Percentiles rank a stretch among this genome's conserved stretches.
phyloP scores from a whole-genome alignment of 2,797 vertebrate species.

The Hydrophis major region DNA sequence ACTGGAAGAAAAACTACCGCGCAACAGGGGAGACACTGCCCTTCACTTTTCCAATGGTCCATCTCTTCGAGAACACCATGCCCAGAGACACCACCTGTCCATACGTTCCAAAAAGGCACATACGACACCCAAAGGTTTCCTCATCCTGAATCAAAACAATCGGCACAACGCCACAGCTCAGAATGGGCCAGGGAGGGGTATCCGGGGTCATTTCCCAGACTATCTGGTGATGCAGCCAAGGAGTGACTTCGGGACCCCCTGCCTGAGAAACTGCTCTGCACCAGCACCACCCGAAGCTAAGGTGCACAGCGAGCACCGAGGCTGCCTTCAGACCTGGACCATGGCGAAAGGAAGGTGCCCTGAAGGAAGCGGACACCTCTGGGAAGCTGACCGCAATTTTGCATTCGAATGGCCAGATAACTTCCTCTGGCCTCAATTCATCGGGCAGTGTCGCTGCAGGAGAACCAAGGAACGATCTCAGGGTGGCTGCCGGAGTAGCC shows the following conservation, averaged over 20 bases:
- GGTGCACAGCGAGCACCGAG: background rate
- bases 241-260: background rate
- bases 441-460: too few species aligned
- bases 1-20: fast-evolving
- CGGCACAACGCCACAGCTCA: background rate
- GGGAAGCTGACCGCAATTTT: fast-evolving
- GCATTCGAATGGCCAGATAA: background rate
- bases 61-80: background rate
- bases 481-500: background rate
- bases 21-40: background rate
- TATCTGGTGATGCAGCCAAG: background rate
- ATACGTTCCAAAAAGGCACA: background rate
- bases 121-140: background rate
- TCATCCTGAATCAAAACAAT: fast-evolving
- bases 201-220: background rate
- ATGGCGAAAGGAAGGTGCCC: background rate
- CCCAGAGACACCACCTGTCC: background rate
- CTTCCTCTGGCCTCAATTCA: too few species aligned
- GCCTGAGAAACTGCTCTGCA: too few species aligned
- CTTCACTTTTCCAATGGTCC: background rate
- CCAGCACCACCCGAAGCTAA: too few species aligned
- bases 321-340: too few species aligned
- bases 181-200: background rate
- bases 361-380: fast-evolving
- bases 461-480: background rate